Evolutionary conservation across 2,113 vertebrate species (phyloP).

Genomic region (Myiagra hebetior): DNA sequence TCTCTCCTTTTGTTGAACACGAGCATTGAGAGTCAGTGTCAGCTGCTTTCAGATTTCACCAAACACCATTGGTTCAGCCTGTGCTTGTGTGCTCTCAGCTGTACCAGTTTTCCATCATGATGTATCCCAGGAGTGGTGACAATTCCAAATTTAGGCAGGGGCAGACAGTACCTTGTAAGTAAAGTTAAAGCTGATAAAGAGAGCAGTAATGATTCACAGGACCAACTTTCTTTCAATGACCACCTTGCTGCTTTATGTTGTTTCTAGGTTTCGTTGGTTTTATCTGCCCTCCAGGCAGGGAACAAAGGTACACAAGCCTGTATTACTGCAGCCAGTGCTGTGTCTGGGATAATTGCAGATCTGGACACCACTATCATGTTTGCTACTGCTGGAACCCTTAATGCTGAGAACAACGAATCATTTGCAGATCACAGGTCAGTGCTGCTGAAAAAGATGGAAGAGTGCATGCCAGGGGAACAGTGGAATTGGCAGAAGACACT

Average conservation of each 20-base stretch:
- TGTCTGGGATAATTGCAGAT: conserved; percentile 97
- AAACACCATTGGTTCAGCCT: not conserved
- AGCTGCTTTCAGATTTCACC: not conserved
- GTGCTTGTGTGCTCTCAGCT: not conserved
- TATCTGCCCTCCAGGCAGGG: conserved; percentile 95
- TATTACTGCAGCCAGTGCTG: conserved; percentile 92
- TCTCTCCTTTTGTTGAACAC: not conserved
- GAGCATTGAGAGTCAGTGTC: not conserved
- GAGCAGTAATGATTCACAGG: not conserved
- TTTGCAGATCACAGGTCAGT: conserved; percentile 96
- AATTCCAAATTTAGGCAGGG: not conserved
- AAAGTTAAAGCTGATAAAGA: not conserved
- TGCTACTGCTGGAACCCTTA: conserved; percentile 94
- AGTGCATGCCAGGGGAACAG: rapidly evolving
- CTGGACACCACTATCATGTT: conserved; percentile 99
- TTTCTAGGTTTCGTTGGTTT: conserved; percentile 90
- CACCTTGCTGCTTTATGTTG: not conserved
- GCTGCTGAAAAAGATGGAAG: not conserved
- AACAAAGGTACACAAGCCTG: conserved; percentile 98
- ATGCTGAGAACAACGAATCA: conserved; percentile 92
- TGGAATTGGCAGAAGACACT: not conserved
- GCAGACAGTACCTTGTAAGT: not conserved
- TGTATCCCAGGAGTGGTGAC: not conserved
- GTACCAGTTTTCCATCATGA: not conserved
- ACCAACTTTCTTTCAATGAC: not conserved